Conservation (phyloP, 2,888 invertebrate species). For the Bruchidius siliquastri region DNA sequence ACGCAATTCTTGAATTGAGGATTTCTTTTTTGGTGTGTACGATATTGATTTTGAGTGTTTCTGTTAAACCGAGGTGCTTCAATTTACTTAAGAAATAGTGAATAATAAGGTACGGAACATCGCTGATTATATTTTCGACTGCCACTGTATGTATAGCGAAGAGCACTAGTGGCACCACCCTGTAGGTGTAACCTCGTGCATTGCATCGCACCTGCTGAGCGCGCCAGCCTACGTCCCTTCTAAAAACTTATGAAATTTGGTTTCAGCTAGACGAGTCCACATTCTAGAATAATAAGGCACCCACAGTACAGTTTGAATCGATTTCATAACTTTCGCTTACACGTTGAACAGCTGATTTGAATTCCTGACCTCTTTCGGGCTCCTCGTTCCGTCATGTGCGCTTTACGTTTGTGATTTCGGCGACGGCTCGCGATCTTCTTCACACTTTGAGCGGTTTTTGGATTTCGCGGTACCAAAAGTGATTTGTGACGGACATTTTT, state of each 20-base stretch:
- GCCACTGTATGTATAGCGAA: not conserved
- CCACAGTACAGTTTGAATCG: conserved; percentile 16
- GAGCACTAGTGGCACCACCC: not conserved
- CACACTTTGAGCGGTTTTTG: not conserved
- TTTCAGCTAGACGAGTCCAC: conserved; percentile 22
- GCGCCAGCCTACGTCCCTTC: conserved; percentile 2
- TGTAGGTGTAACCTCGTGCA: not conserved
- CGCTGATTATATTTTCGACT: not conserved
- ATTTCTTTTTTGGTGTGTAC: too few species aligned
- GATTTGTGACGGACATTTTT: not conserved
- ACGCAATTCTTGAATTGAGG: too few species aligned
- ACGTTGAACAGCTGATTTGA: conserved; percentile 18
- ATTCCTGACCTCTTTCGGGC: not conserved
- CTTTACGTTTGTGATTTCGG: not conserved
- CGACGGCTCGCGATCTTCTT: not conserved
- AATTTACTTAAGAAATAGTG: too few species aligned
- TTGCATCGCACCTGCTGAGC: not conserved
- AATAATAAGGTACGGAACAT: too few species aligned
- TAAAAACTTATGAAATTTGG: conserved; percentile 10
- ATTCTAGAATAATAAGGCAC: conserved; percentile 17
- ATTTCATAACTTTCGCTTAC: conserved; percentile 17
- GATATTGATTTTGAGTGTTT: too few species aligned
- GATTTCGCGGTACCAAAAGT: not conserved
- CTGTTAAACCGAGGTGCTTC: too few species aligned
- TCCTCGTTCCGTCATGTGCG: not conserved